Evolutionary conservation across 92 coral and sea anemone genomes (phyloP), one percentile per base, ranked within the genome.

Genomic region (Siderastrea radians): DNA sequence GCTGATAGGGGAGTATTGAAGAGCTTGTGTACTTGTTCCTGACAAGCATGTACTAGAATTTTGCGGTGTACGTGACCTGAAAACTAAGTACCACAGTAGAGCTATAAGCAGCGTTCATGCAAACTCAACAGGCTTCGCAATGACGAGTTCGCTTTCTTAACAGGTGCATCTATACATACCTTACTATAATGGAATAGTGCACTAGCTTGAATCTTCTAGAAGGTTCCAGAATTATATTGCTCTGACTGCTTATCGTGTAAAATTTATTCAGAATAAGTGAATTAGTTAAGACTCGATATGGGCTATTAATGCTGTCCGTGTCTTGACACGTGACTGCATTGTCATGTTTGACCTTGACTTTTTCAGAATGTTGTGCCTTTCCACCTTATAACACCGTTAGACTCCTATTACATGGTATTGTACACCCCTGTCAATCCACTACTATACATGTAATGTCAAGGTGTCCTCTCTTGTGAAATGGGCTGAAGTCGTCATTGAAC

Each of bases 51-150:
- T 13, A 14, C 49, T 2, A 58, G 5, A 26, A 17, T 13, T 11
- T 63, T 62, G 72, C n/a, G 38, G 72, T 68, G 83, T 79, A 79
- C 83, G 83, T 79, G 83, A 79, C 83, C 72, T 63, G 83, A 62
- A 79, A 79, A 47, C 60, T 63, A 79, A 79, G 72, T 62, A 64
- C 60, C 55, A 1, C 2, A 19, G 49, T 16, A 64, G 10, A 11
- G 47, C 19, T 49, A 64, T 10, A 50, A 26, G 78, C 67, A 14
- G 83, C 63, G 3, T 49, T 63, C 83, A 77, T 59, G 44, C 53
- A 46, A 77, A 15, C 68, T 77, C 7, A 77, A 46, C 7, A 63
- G 49, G 68, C 11, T 63, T 46, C 2, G 50, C 26, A 10, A 16
- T 26, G 38, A 26, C 59, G 46, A 8, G 58, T 44, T 58, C 47